Evolutionary conservation across 2,888 invertebrate species (phyloP).

Genomic region (Plebejus anna): DNA sequence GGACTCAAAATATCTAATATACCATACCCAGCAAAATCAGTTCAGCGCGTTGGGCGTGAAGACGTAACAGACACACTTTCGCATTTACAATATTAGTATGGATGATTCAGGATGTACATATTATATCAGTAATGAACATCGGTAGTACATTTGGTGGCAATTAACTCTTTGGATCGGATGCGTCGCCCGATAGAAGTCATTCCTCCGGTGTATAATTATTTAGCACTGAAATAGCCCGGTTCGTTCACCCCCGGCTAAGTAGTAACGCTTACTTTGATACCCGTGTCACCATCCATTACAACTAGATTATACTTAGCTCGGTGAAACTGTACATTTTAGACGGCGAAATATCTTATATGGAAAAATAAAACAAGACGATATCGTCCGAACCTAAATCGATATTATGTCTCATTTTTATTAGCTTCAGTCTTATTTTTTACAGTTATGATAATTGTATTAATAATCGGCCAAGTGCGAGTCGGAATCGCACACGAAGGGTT

Average conservation of each 20-base stretch:
- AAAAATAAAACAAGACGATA: too few relatives aligned
- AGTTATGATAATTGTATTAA: background rate
- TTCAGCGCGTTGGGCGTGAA: too few relatives aligned
- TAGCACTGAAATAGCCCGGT: slow-evolving; percentile 44
- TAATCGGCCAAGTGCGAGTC: too few relatives aligned
- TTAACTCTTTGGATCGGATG: slow-evolving; percentile 29
- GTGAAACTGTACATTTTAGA: background rate
- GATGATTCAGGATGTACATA: too few relatives aligned
- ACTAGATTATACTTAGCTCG: background rate
- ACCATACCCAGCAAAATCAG: too few relatives aligned
- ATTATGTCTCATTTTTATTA: too few relatives aligned
- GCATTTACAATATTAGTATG: too few relatives aligned
- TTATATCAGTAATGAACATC: background rate
- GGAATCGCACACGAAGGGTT: too few relatives aligned
- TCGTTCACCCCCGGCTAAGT: slow-evolving; percentile 47
- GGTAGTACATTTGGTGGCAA: slow-evolving; percentile 7
- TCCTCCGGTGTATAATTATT: slow-evolving; percentile 44
- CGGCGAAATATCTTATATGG: background rate
- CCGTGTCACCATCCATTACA: slow-evolving; percentile 24
- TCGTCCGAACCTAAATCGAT: too few relatives aligned
- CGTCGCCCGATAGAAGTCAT: slow-evolving; percentile 32
- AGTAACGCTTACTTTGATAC: slow-evolving; percentile 36
- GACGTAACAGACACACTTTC: too few relatives aligned
- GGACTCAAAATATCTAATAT: too few relatives aligned
- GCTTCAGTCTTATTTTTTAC: background rate